Evolutionary conservation across 2,113 vertebrate species (phyloP).

Genomic region (Rattus rattus): DNA sequence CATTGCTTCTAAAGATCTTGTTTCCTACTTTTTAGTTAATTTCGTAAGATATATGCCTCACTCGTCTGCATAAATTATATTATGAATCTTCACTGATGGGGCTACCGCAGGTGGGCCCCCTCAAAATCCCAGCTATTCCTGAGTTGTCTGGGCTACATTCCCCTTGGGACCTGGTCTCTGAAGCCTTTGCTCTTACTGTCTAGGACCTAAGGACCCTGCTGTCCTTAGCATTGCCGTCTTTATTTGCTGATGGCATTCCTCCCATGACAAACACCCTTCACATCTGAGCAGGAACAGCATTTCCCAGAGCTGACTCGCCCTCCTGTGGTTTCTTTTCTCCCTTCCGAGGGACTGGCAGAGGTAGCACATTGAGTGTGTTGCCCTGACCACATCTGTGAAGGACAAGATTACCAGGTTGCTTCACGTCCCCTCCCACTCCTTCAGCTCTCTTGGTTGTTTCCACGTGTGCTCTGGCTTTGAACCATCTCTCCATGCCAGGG

Average conservation of each 20-base stretch:
- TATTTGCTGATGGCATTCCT: not conserved
- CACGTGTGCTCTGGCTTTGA: not conserved
- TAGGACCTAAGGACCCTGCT: not conserved
- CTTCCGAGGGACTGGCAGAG: not conserved
- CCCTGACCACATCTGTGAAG: not conserved
- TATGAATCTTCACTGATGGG: not conserved
- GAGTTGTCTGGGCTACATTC: not conserved
- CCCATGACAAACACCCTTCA: not conserved
- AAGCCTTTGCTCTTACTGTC: not conserved
- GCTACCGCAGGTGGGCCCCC: not conserved
- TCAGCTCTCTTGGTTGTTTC: not conserved
- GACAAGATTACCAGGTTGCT: not conserved
- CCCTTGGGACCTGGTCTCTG: not conserved
- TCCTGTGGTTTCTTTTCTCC: not conserved
- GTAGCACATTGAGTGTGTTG: not conserved
- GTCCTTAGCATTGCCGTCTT: not conserved
- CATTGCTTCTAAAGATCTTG: not conserved
- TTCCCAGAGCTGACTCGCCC: not conserved
- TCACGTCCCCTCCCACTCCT: not conserved
- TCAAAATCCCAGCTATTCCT: not conserved
- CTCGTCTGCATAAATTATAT: slow-evolving; percentile 19
- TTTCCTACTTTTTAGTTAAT: slow-evolving; percentile 40
- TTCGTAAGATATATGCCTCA: slow-evolving; percentile 28
- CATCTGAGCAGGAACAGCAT: not conserved
- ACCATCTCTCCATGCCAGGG: not conserved